Conservation (phyloP, 2,888 invertebrate species). For the Philaethria dido region DNA sequence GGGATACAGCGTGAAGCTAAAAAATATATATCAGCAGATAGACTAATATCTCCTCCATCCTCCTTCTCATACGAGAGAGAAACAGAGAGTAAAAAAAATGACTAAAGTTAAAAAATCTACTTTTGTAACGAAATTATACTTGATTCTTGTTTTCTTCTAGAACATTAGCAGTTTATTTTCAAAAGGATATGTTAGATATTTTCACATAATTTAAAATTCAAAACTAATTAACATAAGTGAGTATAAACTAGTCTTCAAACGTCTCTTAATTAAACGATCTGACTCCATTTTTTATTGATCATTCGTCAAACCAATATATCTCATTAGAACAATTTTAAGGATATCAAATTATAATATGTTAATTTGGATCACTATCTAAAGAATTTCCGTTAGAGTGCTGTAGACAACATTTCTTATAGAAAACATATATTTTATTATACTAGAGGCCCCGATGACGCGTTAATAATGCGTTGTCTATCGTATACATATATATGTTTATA, state of each 20-base stretch:
- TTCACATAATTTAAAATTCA: slow-evolving; percentile 10
- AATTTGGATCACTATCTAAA: background rate
- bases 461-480: no score
- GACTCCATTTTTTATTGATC: background rate
- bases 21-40: no score
- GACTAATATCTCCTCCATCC: no score
- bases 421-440: no score
- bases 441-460: no score
- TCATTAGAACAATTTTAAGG: background rate
- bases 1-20: no score
- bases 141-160: background rate
- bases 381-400: background rate
- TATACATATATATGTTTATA: no score
- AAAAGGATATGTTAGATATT: background rate
- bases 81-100: no score
- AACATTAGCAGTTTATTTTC: background rate
- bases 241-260: background rate
- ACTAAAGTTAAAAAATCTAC: no score
- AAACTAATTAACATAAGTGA: background rate
- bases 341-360: slow-evolving; percentile 9
- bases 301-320: slow-evolving; percentile 9
- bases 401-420: no score
- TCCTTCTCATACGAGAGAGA: no score
- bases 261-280: slow-evolving; percentile 4
- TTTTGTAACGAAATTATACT: background rate